Conservation (phyloP, 2,797 vertebrate genomes). For the Semaprochilodus insignis region DNA sequence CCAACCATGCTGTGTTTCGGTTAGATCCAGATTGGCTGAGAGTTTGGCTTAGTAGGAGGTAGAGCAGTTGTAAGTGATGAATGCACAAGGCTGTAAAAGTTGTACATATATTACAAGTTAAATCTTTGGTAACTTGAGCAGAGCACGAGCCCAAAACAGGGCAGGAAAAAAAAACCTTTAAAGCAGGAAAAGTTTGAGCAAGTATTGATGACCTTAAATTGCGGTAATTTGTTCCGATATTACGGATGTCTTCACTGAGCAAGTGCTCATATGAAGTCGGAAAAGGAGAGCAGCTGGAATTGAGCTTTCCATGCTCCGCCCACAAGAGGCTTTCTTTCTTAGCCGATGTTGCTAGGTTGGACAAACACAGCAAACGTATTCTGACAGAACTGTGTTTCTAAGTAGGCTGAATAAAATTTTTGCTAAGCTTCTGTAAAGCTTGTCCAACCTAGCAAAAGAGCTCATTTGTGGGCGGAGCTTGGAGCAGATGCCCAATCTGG, state of each 20-base stretch:
- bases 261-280: no score
- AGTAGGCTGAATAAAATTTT: no score
- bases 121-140: not conserved
- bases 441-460: not conserved
- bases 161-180: not conserved
- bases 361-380: no score
- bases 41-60: slow-evolving; percentile 23
- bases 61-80: not conserved
- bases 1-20: not conserved
- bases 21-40: slow-evolving; percentile 41
- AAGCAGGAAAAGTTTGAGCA: not conserved
- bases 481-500: not conserved
- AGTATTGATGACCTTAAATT: not conserved
- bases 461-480: not conserved
- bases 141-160: not conserved
- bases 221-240: not conserved
- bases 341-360: not conserved
- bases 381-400: no score
- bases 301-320: not conserved
- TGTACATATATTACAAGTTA: slow-evolving; percentile 1
- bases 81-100: not conserved
- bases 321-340: not conserved
- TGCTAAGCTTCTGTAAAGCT: not conserved
- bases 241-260: not conserved
- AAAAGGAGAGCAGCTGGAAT: not conserved